Conservation (phyloP, 2,113 vertebrate species). For the mouse (Mus musculus) region DNA sequence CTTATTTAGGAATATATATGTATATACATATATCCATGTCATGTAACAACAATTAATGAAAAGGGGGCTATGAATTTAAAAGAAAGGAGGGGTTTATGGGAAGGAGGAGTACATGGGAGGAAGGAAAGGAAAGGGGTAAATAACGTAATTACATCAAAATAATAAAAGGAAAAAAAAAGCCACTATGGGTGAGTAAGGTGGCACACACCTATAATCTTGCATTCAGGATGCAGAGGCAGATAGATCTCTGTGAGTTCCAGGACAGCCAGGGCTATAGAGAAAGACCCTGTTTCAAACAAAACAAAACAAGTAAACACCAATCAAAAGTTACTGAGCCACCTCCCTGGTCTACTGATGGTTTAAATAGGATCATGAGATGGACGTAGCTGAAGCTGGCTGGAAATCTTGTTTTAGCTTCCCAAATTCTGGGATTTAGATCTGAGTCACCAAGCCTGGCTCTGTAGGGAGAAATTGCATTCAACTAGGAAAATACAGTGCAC, state of each 20-base stretch:
- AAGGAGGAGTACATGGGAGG: neutral
- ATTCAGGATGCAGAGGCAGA: neutral
- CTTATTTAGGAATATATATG: neutral
- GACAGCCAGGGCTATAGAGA: neutral
- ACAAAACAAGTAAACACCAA: neutral
- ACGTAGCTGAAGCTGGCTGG: neutral
- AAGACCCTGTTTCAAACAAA: neutral
- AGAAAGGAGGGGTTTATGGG: neutral
- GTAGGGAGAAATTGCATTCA: neutral
- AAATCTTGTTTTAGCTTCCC: neutral
- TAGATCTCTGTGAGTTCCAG: neutral
- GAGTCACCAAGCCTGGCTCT: neutral
- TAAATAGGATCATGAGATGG: neutral
- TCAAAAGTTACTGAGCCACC: neutral
- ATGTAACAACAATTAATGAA: neutral
- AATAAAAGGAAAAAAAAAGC: neutral
- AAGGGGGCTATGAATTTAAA: neutral
- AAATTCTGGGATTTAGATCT: neutral
- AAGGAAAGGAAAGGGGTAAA: neutral
- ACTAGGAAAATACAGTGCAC: neutral
- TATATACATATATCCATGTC: neutral
- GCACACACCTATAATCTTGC: neutral
- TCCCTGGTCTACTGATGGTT: neutral
- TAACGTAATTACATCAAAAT: neutral
- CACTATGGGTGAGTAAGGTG: neutral